Evolutionary conservation across 1,140 invertebrate species (phyloP).

Genomic region (Drosophila mayri): DNA sequence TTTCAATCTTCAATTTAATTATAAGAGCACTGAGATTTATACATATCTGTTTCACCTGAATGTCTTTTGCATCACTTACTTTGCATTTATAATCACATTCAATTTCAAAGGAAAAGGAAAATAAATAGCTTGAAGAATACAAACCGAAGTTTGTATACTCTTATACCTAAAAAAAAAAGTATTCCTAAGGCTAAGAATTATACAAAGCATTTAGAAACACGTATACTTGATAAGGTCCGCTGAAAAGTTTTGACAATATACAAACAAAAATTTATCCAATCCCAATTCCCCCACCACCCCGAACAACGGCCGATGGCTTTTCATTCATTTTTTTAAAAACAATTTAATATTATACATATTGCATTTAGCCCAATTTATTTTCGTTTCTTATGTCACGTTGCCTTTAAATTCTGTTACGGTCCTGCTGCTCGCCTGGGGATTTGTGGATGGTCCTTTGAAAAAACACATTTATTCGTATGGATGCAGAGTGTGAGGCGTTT

Average conservation of each 20-base stretch:
- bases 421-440: constrained; percentile 56
- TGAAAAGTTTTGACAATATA: neutral
- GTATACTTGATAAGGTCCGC: neutral
- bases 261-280: neutral
- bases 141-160: neutral
- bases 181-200: neutral
- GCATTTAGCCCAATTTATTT: constrained; percentile 48
- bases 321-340: constrained; percentile 17
- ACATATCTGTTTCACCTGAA: neutral
- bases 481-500: constrained; percentile 13
- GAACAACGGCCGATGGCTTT: neutral
- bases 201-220: neutral
- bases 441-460: constrained; percentile 14
- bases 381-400: neutral
- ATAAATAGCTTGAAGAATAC: neutral
- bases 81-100: neutral
- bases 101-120: neutral
- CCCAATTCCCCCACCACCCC: neutral
- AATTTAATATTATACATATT: constrained; percentile 56
- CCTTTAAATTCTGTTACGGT: constrained; percentile 9
- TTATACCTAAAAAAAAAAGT: neutral
- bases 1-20: neutral
- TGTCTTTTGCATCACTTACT: neutral
- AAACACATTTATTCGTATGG: constrained; percentile 1
- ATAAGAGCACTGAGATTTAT: neutral